Percentiles rank a stretch among this genome's conserved stretches.
phyloP scores from a whole-genome alignment of 2,797 vertebrate genomes.

The Thalassophryne amazonica region DNA sequence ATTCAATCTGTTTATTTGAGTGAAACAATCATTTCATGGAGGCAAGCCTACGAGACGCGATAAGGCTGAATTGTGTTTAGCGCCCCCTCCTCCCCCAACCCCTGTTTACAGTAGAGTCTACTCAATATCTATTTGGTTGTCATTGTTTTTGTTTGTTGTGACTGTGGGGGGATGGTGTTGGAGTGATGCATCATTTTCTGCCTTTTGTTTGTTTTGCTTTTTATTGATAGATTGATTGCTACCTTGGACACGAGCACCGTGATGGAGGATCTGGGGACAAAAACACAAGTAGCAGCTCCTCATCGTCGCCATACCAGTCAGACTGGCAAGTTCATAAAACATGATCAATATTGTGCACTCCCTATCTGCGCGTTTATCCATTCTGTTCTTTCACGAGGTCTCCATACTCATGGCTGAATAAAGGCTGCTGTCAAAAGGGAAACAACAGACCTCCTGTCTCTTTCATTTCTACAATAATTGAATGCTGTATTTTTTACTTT shows the following conservation, averaged over 20 bases:
- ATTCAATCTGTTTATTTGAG: conserved; percentile 83
- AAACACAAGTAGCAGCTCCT: conserved; percentile 61
- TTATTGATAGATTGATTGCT: conserved; percentile 75
- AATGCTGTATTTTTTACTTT: conserved; percentile 27
- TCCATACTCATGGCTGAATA: conserved; percentile 18
- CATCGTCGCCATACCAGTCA: conserved; percentile 38
- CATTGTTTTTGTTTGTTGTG: conserved; percentile 16
- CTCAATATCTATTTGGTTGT: conserved; percentile 33
- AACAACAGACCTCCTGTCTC: conserved; percentile 21
- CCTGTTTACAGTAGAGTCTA: conserved; percentile 31
- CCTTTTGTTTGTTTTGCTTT: conserved; percentile 67
- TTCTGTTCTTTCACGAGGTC: conserved; percentile 45
- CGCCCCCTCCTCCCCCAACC: background rate
- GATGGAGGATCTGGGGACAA: conserved; percentile 63
- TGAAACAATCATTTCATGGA: conserved; percentile 78
- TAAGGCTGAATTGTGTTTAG: conserved; percentile 73
- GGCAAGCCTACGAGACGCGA: conserved; percentile 59
- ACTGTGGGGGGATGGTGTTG: background rate
- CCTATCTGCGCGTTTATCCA: conserved; percentile 51
- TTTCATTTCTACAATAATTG: conserved; percentile 29
- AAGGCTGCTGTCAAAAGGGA: conserved; percentile 25
- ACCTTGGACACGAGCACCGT: conserved; percentile 58
- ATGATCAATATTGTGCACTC: conserved; percentile 58
- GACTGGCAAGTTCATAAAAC: conserved; percentile 54
- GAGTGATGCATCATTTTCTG: conserved; percentile 61